Evolutionary conservation across 1,140 invertebrate genomes (phyloP).

Genomic region (Ips nitidus): DNA sequence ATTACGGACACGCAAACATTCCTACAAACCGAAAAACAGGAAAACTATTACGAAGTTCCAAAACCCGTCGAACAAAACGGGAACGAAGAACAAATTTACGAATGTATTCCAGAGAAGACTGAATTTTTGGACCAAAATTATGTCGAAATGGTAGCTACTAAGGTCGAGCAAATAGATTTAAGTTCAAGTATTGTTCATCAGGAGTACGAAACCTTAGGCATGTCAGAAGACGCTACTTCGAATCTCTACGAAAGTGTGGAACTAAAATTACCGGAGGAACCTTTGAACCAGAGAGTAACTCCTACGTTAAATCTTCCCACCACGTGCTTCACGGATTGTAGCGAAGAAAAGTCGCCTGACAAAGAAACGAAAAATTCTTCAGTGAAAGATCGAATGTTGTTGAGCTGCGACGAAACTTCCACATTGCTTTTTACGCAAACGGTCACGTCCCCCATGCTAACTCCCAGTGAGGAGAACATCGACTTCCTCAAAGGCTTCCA

Average conservation of each 20-base stretch:
- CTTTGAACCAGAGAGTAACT: slow-evolving; percentile 1
- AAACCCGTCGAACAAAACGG: slow-evolving; percentile 33
- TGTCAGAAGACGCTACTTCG: slow-evolving; percentile 9
- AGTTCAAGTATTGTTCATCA: not conserved
- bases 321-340: slow-evolving; percentile 37
- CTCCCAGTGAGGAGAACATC: slow-evolving; percentile 52
- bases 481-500: slow-evolving; percentile 51
- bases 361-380: slow-evolving; percentile 30
- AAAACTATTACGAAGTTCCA: slow-evolving; percentile 40
- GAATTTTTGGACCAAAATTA: slow-evolving; percentile 38
- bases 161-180: slow-evolving; percentile 28
- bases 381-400: slow-evolving; percentile 49
- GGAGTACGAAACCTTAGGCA: slow-evolving; percentile 26
- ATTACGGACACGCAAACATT: slow-evolving; percentile 26
- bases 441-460: slow-evolving; percentile 51
- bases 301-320: slow-evolving; percentile 34
- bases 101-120: slow-evolving; percentile 39
- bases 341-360: slow-evolving; percentile 35
- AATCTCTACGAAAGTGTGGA: slow-evolving; percentile 31
- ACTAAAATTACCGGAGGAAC: slow-evolving; percentile 1
- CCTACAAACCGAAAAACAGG: slow-evolving; percentile 34
- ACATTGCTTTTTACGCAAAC: slow-evolving; percentile 51
- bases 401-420: slow-evolving; percentile 47
- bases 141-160: slow-evolving; percentile 25
- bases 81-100: slow-evolving; percentile 39